A percentile compares a stretch with the other conserved stretches of the same genome.
Evolutionary conservation across 2,797 vertebrate species (phyloP).

Genomic region (Molossus alvarezi): DNA sequence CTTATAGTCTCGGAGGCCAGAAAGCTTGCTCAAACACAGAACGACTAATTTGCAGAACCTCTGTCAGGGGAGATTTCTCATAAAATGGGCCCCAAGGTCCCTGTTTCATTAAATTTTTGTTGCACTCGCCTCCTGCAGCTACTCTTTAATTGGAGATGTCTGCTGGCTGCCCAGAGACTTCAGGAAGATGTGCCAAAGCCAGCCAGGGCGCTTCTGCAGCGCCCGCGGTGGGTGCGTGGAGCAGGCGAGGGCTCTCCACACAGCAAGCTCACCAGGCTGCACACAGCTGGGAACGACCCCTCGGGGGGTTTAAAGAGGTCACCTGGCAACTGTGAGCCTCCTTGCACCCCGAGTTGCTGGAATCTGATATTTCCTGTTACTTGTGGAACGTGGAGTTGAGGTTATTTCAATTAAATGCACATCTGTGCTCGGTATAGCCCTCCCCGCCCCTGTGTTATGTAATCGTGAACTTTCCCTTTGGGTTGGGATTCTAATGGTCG

Average conservation of each 20-base stretch:
- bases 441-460: not conserved
- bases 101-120: slow-evolving; percentile 83
- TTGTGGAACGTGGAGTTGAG: not conserved
- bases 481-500: not conserved
- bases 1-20: slow-evolving; percentile 82
- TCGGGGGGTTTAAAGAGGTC: slow-evolving; percentile 25
- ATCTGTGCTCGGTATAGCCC: slow-evolving; percentile 50
- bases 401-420: slow-evolving; percentile 65
- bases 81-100: slow-evolving; percentile 81
- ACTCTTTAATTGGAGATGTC: slow-evolving; percentile 84
- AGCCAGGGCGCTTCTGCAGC: slow-evolving; percentile 67
- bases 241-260: not conserved
- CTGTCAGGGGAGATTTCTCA: slow-evolving; percentile 84
- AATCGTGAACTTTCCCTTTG: not conserved
- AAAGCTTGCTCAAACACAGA: slow-evolving; percentile 81
- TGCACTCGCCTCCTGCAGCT: slow-evolving; percentile 75
- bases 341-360: slow-evolving; percentile 47
- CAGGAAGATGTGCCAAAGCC: slow-evolving; percentile 80
- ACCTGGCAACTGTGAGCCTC: slow-evolving; percentile 70
- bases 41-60: slow-evolving; percentile 83
- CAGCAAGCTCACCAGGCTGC: slow-evolving; percentile 39
- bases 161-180: slow-evolving; percentile 55
- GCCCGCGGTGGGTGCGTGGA: slow-evolving; percentile 43
- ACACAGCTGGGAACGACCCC: slow-evolving; percentile 53
- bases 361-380: slow-evolving; percentile 74